These are phyloP conservation scores for Drosophila auraria DNA, from an alignment of 1,140 invertebrate genomes.

Conservation along the genomic window DNA sequence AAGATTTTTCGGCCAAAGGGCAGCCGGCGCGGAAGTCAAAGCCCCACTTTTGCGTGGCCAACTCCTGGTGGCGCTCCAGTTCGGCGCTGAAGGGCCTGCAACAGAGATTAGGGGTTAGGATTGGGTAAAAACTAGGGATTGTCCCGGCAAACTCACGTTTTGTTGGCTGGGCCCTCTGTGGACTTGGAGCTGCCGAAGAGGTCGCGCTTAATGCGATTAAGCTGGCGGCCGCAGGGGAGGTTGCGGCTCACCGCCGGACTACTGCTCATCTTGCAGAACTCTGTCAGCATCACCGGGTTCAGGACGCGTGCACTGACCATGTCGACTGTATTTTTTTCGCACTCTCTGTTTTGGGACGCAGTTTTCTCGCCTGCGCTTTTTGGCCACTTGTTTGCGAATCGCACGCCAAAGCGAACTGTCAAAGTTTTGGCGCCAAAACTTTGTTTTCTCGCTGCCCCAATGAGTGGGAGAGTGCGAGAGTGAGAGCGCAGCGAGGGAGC, in stretches of 20 bases:
- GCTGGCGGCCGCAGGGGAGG: conserved; percentile 64
- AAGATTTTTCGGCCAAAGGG: conserved; percentile 60
- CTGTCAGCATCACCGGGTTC: conserved; percentile 67
- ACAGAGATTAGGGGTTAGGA: background rate
- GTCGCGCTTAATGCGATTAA: conserved; percentile 81
- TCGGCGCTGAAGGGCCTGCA: conserved; percentile 69
- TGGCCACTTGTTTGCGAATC: conserved; percentile 72
- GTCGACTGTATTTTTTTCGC: conserved; percentile 33
- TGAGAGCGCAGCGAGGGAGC: conserved; percentile 34
- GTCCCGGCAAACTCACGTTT: conserved; percentile 63
- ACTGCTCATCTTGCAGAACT: conserved; percentile 72
- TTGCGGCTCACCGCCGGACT: conserved; percentile 70
- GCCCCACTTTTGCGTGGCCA: conserved; percentile 79
- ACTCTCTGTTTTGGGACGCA: conserved; percentile 54
- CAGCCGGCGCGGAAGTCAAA: conserved; percentile 80
- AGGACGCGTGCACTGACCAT: conserved; percentile 82
- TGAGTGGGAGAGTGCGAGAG: conserved; percentile 23
- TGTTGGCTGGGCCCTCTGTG: conserved; percentile 43
- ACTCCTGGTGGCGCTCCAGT: conserved; percentile 74
- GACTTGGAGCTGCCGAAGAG: conserved; percentile 66
- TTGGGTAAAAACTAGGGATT: background rate
- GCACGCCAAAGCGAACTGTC: conserved; percentile 67
- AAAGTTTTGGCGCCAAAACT: conserved; percentile 82
- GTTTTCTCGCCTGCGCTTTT: conserved; percentile 59
- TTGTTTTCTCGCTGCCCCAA: conserved; percentile 57